Percentiles rank a stretch among this genome's conserved stretches.
Evolutionary conservation across 2,797 vertebrate genomes (phyloP).

Genomic region (Phoebastria nigripes): DNA sequence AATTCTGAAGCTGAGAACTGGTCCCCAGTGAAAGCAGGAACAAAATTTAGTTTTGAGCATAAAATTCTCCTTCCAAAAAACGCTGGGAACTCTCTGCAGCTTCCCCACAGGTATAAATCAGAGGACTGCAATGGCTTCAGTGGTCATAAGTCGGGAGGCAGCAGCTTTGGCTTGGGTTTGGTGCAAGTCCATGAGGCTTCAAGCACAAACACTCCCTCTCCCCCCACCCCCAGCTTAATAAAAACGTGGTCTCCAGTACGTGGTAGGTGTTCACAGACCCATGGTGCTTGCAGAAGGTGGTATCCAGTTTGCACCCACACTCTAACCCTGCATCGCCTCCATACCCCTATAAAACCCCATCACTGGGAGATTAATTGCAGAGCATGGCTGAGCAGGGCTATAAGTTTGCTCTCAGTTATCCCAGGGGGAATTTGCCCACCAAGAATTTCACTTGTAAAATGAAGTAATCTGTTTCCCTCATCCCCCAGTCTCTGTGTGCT

Average conservation of each 20-base stretch:
- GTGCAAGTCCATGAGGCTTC: not conserved
- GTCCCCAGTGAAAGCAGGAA: not conserved
- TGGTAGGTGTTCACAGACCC: not conserved
- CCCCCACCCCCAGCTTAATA: accelerated
- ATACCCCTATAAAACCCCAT: accelerated
- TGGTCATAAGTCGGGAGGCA: not conserved
- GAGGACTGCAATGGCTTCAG: not conserved
- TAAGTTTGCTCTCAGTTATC: not conserved
- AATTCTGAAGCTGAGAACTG: not conserved
- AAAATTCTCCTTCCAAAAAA: not conserved
- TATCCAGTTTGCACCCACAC: not conserved
- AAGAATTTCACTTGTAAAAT: not conserved
- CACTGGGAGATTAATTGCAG: not conserved
- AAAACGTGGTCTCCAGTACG: accelerated
- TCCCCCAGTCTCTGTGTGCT: not conserved
- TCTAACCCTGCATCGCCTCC: not conserved
- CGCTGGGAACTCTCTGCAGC: not conserved
- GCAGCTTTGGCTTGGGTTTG: not conserved
- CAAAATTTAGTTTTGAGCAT: not conserved
- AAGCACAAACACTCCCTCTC: not conserved
- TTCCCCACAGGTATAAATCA: not conserved
- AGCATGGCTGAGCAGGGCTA: not conserved
- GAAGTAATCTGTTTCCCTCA: not conserved
- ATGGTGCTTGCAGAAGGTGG: not conserved
- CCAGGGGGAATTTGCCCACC: not conserved